Conservation (phyloP, 2,797 vertebrate species). For the Rhyacichthys aspro region DNA sequence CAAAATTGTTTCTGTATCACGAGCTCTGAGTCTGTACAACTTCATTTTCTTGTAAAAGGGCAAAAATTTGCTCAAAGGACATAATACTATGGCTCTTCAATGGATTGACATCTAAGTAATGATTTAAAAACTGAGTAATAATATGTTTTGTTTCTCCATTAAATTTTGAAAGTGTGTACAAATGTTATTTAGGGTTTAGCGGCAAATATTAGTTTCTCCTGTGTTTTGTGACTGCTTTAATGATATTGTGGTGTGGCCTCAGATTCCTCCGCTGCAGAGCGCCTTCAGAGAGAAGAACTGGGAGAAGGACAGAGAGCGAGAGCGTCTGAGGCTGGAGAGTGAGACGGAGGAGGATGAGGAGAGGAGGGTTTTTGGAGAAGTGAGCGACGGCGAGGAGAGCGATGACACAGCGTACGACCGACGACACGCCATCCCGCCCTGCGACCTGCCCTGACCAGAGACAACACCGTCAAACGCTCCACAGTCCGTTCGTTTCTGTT, state of each 20-base stretch:
- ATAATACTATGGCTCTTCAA: too few species aligned
- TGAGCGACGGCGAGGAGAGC: conserved; percentile 80
- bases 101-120: too few species aligned
- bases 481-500: neutral
- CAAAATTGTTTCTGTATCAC: too few species aligned
- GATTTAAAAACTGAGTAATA: too few species aligned
- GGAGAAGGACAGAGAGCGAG: conserved; percentile 58
- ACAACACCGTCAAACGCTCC: neutral
- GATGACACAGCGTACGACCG: conserved; percentile 81
- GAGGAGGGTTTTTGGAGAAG: conserved; percentile 62
- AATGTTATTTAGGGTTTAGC: neutral
- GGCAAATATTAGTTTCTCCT: too few species aligned
- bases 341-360: conserved; percentile 81
- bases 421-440: conserved; percentile 65
- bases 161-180: too few species aligned
- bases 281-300: conserved; percentile 55
- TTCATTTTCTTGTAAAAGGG: too few species aligned
- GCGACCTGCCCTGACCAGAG: conserved; percentile 74
- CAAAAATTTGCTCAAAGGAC: too few species aligned
- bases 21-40: too few species aligned
- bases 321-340: conserved; percentile 69
- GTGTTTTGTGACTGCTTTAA: neutral
- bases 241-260: neutral
- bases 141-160: too few species aligned
- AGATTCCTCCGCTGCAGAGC: conserved; percentile 70